Conservation (phyloP, 2,797 vertebrate species). For the Balearica regulorum region DNA sequence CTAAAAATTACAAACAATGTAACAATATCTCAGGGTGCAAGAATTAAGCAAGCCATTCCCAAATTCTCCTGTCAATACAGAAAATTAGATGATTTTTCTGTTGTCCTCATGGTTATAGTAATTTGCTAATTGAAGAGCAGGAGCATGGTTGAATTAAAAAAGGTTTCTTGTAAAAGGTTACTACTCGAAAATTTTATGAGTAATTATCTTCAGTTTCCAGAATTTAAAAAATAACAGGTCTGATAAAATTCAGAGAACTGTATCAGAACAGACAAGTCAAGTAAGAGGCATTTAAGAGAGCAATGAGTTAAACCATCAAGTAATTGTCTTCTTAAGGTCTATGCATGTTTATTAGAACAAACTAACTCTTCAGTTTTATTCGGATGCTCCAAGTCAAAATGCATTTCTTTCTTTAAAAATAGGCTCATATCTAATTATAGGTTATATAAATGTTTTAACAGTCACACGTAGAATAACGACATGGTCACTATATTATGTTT, state of each 20-base stretch:
- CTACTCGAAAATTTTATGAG: not conserved
- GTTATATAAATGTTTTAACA: not conserved
- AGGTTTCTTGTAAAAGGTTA: not conserved
- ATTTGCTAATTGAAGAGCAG: conserved; percentile 41
- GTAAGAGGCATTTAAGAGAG: not conserved
- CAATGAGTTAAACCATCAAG: not conserved
- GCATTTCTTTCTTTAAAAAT: not conserved
- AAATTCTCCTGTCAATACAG: not conserved
- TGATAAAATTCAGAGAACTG: not conserved
- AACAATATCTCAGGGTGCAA: not conserved
- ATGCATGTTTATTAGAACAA: conserved; percentile 15
- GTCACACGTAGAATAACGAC: not conserved
- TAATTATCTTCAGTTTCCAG: not conserved
- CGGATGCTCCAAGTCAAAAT: conserved; percentile 6
- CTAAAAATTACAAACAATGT: not conserved
- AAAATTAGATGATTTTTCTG: not conserved
- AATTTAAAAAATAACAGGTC: not conserved
- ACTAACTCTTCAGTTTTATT: not conserved
- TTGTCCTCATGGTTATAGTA: not conserved
- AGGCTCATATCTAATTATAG: not conserved
- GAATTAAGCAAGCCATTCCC: not conserved
- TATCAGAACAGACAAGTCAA: not conserved
- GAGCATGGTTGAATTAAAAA: conserved; percentile 25
- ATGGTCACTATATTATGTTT: not conserved
- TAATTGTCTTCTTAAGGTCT: not conserved